Percentiles rank a stretch among this genome's conserved stretches.
Evolutionary conservation across 2,888 invertebrate genomes (phyloP).

Genomic region (Matsumyia berberina): DNA sequence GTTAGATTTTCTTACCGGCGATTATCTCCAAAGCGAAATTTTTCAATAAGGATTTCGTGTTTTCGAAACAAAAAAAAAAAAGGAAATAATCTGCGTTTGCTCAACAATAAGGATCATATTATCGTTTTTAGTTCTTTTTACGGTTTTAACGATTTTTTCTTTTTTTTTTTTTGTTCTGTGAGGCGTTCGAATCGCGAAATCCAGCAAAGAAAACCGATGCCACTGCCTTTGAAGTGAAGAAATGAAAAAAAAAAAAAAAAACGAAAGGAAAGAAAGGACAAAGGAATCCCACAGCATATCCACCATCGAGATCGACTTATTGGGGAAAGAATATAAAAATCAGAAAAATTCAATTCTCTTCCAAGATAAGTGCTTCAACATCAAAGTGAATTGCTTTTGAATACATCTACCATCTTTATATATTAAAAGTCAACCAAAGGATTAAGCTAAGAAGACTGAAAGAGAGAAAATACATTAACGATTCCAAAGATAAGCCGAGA

Average conservation of each 20-base stretch:
- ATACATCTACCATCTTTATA: slow-evolving; percentile 10
- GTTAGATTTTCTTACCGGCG: slow-evolving; percentile 68
- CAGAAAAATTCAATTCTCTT: slow-evolving; percentile 52
- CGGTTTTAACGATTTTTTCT: slow-evolving; percentile 23
- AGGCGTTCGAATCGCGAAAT: slow-evolving; percentile 14
- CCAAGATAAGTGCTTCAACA: slow-evolving; percentile 44
- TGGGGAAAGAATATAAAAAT: slow-evolving; percentile 49
- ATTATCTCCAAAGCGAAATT: slow-evolving; percentile 68
- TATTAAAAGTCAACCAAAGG: slow-evolving; percentile 60
- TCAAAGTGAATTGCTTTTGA: slow-evolving; percentile 58
- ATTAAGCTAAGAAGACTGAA: slow-evolving; percentile 54
- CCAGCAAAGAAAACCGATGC: slow-evolving; percentile 47
- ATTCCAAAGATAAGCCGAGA: slow-evolving; percentile 65
- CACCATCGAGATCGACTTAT: slow-evolving; percentile 58
- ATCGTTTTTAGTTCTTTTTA: slow-evolving; percentile 59
- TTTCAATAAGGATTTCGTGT: slow-evolving; percentile 65
- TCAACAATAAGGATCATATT: slow-evolving; percentile 68
- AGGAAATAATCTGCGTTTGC: slow-evolving; percentile 63
- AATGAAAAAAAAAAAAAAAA: slow-evolving; percentile 19
- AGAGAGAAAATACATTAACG: slow-evolving; percentile 62
- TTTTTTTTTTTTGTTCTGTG: background rate
- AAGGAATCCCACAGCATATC: slow-evolving; percentile 64
- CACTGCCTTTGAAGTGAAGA: slow-evolving; percentile 58
- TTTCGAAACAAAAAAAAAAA: slow-evolving; percentile 45
- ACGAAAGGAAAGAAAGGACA: slow-evolving; percentile 28